Evolutionary conservation across 2,113 vertebrate species (phyloP).

Genomic region (Sphyrna mokarran): DNA sequence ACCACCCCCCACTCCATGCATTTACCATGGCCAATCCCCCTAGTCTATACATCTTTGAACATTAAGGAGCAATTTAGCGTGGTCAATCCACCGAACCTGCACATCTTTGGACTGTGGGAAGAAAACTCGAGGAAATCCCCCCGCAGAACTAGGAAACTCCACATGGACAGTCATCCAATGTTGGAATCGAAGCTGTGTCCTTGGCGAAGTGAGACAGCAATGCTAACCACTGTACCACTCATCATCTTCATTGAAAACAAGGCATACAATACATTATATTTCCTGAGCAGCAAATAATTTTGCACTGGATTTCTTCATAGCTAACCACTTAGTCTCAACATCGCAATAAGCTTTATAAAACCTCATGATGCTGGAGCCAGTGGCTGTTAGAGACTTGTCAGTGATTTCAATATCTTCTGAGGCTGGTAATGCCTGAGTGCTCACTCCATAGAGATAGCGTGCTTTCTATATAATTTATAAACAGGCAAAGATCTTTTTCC

Average conservation of each 20-base stretch:
- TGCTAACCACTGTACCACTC: too few relatives aligned
- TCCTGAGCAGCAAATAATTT: constrained; percentile 67
- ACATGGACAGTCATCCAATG: too few relatives aligned
- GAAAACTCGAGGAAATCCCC: too few relatives aligned
- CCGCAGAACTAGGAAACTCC: too few relatives aligned
- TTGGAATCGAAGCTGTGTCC: too few relatives aligned
- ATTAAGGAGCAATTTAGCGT: too few relatives aligned
- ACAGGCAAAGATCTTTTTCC: not conserved
- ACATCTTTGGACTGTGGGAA: too few relatives aligned
- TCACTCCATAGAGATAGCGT: not conserved
- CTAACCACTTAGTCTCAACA: constrained; percentile 87
- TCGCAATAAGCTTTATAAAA: constrained; percentile 82
- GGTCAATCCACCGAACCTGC: too few relatives aligned
- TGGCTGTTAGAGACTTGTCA: constrained; percentile 60
- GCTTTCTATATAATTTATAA: not conserved
- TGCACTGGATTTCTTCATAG: constrained; percentile 68
- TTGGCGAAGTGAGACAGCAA: too few relatives aligned
- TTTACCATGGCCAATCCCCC: too few relatives aligned
- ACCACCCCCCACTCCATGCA: too few relatives aligned
- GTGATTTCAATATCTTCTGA: constrained; percentile 9
- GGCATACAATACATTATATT: not conserved
- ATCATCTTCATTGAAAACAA: not conserved
- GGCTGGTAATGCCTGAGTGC: not conserved
- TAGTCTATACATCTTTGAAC: too few relatives aligned
- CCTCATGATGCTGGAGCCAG: constrained; percentile 79